phyloP scores from a whole-genome alignment of 35 echinoderm and acorn worm genomes.

The Lytechinus variegatus region DNA sequence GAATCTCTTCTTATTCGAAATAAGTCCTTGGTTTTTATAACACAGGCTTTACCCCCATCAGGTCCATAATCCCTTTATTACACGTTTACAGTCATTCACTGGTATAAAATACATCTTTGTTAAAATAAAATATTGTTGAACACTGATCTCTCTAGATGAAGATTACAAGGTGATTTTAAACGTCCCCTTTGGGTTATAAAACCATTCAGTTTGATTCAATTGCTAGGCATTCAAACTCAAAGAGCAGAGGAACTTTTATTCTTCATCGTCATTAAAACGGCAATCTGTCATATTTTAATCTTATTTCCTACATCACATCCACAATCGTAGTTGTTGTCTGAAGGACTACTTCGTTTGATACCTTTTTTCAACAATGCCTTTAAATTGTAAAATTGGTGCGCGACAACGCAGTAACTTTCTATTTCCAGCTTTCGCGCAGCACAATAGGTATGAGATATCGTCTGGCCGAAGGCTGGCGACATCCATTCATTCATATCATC shows the following conservation, averaged over 20 bases:
- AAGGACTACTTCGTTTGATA: not conserved
- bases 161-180: not conserved
- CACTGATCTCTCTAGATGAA: not conserved
- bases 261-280: not conserved
- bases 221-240: not conserved
- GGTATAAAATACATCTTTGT: not conserved
- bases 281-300: slow-evolving; percentile 6
- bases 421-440: not conserved
- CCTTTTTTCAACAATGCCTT: not conserved
- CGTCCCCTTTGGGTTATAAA: not conserved
- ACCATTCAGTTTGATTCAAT: not conserved
- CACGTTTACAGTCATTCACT: not conserved
- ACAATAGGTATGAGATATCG: not conserved
- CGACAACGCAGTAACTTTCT: not conserved
- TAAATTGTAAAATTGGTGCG: slow-evolving; percentile 4
- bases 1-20: not conserved
- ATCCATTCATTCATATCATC: not conserved
- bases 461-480: not conserved
- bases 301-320: not conserved
- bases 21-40: not conserved
- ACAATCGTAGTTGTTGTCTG: not conserved
- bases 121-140: not conserved
- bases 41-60: not conserved
- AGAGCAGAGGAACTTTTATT: not conserved
- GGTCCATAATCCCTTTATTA: not conserved